phyloP scores from a whole-genome alignment of 2,888 invertebrate genomes.

The Hypomecis atomaria region DNA sequence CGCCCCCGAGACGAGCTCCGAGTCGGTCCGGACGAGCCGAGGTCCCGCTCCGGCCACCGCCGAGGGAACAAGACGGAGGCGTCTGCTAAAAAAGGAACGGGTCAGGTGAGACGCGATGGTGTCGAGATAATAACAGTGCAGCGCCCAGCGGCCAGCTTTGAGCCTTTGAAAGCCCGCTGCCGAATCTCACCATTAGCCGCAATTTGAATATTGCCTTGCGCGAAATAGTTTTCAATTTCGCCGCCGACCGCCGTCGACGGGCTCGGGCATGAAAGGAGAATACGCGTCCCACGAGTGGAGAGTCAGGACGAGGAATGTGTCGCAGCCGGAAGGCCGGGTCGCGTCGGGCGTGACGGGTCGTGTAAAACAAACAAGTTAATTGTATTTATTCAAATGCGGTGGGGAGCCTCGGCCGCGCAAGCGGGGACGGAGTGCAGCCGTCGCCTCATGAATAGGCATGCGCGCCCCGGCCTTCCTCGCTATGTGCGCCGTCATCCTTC shows the following conservation, averaged over 20 bases:
- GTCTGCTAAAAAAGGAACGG: conserved; percentile 80
- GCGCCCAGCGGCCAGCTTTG: conserved; percentile 57
- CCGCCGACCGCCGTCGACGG: conserved; percentile 46
- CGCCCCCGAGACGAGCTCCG: conserved; percentile 78
- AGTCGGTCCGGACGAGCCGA: conserved; percentile 72
- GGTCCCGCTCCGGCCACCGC: conserved; percentile 62
- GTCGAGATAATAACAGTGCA: conserved; percentile 84
- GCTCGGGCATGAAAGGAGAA: conserved; percentile 35
- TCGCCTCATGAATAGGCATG: conserved; percentile 76
- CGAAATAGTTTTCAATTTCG: conserved; percentile 68
- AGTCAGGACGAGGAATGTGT: conserved; percentile 56
- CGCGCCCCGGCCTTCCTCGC: conserved; percentile 61
- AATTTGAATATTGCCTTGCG: conserved; percentile 72
- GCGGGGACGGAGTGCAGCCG: conserved; percentile 67
- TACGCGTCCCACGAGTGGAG: conserved; percentile 24
- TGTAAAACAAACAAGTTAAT: conserved; percentile 84
- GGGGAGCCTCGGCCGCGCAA: conserved; percentile 50
- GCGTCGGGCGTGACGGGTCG: conserved; percentile 65
- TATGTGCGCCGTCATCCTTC: conserved; percentile 72
- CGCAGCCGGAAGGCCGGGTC: conserved; percentile 63
- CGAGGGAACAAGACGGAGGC: conserved; percentile 70
- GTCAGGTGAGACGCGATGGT: conserved; percentile 80
- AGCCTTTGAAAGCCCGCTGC: conserved; percentile 76
- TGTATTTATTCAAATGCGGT: conserved; percentile 83
- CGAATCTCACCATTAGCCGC: conserved; percentile 76